Conservation (phyloP, 2,113 vertebrate species). For the Cyprichromis sp. region DNA sequence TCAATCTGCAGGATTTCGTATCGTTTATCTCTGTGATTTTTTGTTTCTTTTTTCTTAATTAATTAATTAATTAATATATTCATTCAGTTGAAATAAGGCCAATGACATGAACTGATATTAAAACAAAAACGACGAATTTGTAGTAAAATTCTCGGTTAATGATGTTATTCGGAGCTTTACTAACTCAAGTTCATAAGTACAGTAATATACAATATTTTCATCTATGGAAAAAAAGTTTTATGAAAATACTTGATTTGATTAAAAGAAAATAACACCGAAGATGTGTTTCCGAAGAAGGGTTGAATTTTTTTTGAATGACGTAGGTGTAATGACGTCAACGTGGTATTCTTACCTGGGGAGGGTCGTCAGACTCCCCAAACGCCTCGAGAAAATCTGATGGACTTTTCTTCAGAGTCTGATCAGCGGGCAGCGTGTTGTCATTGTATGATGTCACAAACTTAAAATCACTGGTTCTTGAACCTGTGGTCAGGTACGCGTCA, state of each 20-base stretch:
- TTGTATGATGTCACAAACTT: slow-evolving; percentile 58
- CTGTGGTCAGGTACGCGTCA: slow-evolving; percentile 55
- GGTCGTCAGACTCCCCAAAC: background rate
- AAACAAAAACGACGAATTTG: background rate
- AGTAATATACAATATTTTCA: background rate
- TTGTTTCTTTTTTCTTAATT: background rate
- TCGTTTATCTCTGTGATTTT: background rate
- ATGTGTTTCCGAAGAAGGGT: background rate
- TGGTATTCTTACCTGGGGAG: background rate
- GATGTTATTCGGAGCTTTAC: background rate
- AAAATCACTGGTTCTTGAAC: slow-evolving; percentile 60
- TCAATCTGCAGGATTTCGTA: fast-evolving
- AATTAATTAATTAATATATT: background rate
- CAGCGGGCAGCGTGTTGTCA: slow-evolving; percentile 40
- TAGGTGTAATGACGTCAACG: fast-evolving
- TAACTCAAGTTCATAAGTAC: background rate
- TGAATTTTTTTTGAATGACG: fast-evolving
- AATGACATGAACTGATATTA: fast-evolving
- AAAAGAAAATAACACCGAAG: fast-evolving
- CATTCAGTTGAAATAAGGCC: fast-evolving
- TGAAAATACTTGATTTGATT: background rate
- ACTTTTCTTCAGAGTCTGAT: fast-evolving
- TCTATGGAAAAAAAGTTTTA: background rate
- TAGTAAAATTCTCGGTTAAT: background rate
- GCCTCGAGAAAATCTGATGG: background rate